Evolutionary conservation across 1,140 invertebrate species (phyloP), one percentile per base, ranked within the genome.

Genomic region (Heliconius nattereri): DNA sequence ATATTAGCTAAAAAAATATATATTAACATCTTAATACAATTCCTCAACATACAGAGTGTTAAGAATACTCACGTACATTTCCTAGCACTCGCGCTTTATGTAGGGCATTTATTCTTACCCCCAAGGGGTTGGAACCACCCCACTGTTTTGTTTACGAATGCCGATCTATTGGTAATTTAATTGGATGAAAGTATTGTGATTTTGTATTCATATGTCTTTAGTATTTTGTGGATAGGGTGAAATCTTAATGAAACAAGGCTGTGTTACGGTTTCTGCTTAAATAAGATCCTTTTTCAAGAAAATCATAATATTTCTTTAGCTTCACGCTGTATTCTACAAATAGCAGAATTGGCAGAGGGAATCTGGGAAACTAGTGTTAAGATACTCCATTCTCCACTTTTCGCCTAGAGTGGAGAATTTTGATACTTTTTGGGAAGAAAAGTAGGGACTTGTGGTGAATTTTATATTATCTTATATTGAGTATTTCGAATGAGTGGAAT

Each of bases 21-120:
- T 72, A 37, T n/a, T 72, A 87, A 80, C 88, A 87, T 20, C 90
- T 88, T 88, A 80, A 76, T 85, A 88, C 16, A 83, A 76, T 75
- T 91, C 85, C 84, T 29, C 23, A 85, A 85, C 86, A 87, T 84
- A 91, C 83, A 85, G 87, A 86, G 89, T 90, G 89, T 86, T 90
- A 91, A 90, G 88, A 89, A 88, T 86, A 84, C 84, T 85, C 86
- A 87, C 90, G 87, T 88, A 91, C 90, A 90, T 91, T 89, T 89
- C 88, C 89, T 89, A 89, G 87, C 89, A 89, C 89, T 90, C 87
- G 85, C 84, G 81, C 75, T 82, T 89, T 90, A 90, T 90, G 89
- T 89, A 85, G 87, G 87, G 88, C 89, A 90, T 90, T 90, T 90
- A 89, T 90, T 89, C 88, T 90, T 89, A 86, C 82, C 86, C 82